Evolutionary conservation across 1,140 invertebrate species (phyloP), one percentile per base, ranked within the genome.

Genomic region (Radopholus similis): DNA sequence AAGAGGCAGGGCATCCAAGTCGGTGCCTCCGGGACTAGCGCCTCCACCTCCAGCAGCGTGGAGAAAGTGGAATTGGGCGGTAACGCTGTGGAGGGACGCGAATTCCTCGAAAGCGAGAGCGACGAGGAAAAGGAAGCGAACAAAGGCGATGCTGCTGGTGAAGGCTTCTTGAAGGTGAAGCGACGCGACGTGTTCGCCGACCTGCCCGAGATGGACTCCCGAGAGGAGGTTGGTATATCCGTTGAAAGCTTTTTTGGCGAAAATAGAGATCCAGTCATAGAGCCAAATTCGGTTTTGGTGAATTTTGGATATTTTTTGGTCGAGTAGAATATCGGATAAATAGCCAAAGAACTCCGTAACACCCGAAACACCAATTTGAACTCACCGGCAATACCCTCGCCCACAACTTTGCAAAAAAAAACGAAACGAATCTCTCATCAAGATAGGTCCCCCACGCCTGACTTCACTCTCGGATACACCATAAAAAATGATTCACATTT

Each of bases 91-190:
- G 47, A 8, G 21, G 35, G 26, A 8, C 18, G 18, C 1, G 21
- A 64, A 64, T 55, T 28, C 63, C 18, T 55, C 38, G n/a, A n/a
- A n/a, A n/a, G n/a, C 23, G 58, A 64, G 9, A 28, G 51, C 21
- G 58, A 59, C 11, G 74, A 66, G 32, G 58, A 59, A 15, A 47
- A 56, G 3, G 71, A 72, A n/a, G 66, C 38, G 8, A 68, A 56
- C 26, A 44, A 79, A 2, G 21, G 9, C 3, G 58, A 73, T 26
- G 64, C 40, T 38, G 73, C 63, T 15, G 49, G 54, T 8, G 75
- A 80, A 23, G 64, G 72, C 18, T 47, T 80, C 4, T 67, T 81
- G 30, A 78, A 68, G 35, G 56, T 82, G 23, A 54, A 69, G n/a
- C 66, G 68, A 40, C 42, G 71, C 4, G 73, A 76, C 21, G 76